A percentile compares a stretch with the other conserved stretches of the same genome.
Evolutionary conservation across 2,888 invertebrate species (phyloP).

Genomic region (Phyllotreta cruciferae): DNA sequence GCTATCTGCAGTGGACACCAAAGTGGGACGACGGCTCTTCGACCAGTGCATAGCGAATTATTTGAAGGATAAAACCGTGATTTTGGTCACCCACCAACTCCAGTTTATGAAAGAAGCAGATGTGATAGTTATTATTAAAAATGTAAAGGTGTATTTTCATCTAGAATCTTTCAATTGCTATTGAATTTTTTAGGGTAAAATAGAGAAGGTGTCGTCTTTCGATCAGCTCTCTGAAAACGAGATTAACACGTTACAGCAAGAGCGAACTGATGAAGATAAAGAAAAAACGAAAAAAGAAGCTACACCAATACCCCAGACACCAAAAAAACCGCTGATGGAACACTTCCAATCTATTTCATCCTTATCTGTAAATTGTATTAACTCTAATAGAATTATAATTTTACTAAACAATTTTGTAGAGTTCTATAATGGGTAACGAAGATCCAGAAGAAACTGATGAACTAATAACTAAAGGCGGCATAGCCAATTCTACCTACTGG

Average conservation of each 20-base stretch:
- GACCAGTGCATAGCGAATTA: conserved; percentile 72
- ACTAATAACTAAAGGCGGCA: conserved; percentile 69
- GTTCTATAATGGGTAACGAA: conserved; percentile 32
- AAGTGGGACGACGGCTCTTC: conserved; percentile 77
- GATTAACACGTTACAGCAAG: conserved; percentile 47
- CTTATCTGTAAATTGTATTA: conserved; percentile 45
- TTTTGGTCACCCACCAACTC: conserved; percentile 87
- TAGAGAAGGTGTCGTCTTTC: conserved; percentile 67
- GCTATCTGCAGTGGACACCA: conserved; percentile 79
- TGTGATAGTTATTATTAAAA: conserved; percentile 69
- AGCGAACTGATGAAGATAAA: conserved; percentile 49
- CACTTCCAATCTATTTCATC: conserved; percentile 51
- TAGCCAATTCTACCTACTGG: conserved; percentile 69
- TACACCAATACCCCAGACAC: conserved; percentile 6
- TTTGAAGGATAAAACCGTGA: conserved; percentile 69
- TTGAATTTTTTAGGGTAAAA: conserved; percentile 63
- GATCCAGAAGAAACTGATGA: conserved; percentile 71
- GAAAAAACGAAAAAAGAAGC: conserved; percentile 40
- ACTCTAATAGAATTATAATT: background rate
- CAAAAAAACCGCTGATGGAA: conserved; percentile 38
- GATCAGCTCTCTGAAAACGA: conserved; percentile 65
- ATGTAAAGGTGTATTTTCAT: conserved; percentile 56
- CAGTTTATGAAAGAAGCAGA: conserved; percentile 76
- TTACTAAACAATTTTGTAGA: conserved; percentile 9
- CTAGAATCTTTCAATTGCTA: background rate